phyloP scores from a whole-genome alignment of 2,797 vertebrate genomes.

The Glossophaga mutica region DNA sequence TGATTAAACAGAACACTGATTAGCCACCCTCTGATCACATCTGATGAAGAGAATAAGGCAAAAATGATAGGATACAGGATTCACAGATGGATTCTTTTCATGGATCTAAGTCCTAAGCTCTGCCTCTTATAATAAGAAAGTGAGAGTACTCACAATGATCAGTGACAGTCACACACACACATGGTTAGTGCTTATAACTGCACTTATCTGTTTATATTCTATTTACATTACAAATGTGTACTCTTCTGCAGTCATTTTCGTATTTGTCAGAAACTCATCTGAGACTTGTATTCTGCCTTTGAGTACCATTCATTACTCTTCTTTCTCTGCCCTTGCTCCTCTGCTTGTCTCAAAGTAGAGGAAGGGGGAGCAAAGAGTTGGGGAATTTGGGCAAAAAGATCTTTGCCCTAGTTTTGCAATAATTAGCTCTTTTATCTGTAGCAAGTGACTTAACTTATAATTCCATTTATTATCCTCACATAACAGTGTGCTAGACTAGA shows the following conservation, averaged over 20 bases:
- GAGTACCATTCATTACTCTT: background rate
- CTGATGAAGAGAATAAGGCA: background rate
- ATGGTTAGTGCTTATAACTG: background rate
- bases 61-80: background rate
- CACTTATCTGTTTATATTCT: background rate
- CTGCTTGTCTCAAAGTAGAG: background rate
- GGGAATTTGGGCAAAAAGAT: background rate
- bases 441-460: background rate
- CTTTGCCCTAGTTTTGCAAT: background rate
- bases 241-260: background rate
- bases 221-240: background rate
- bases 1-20: constrained; percentile 45
- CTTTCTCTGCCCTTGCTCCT: background rate
- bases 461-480: background rate
- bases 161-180: background rate
- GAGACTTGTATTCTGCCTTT: background rate
- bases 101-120: background rate
- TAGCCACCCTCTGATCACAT: background rate
- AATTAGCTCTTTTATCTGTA: background rate
- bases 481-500: background rate
- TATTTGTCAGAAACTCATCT: background rate
- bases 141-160: background rate
- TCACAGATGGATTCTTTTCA: background rate
- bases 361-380: background rate
- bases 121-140: background rate